Evolutionary conservation across 2,888 invertebrate species (phyloP).

Genomic region (Mythimna vitellina): DNA sequence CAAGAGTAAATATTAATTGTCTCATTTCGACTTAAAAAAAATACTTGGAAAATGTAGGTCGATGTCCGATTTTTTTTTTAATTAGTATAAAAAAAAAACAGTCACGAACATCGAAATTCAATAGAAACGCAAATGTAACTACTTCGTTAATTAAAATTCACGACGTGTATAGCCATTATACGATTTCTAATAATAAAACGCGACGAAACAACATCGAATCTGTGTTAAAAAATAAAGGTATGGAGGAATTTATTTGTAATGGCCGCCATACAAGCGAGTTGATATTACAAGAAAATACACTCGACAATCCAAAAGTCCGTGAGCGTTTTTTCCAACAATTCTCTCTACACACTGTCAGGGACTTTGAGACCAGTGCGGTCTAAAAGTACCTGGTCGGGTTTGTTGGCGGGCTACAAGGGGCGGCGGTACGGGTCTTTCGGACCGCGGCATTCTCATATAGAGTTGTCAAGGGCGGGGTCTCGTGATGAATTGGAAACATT

Average conservation of each 20-base stretch:
- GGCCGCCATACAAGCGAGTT: constrained; percentile 81
- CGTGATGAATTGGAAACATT: constrained; percentile 90
- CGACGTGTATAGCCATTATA: constrained; percentile 28
- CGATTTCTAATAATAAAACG: constrained; percentile 62
- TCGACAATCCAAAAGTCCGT: constrained; percentile 74
- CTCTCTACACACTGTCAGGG: constrained; percentile 61
- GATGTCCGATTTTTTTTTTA: background rate
- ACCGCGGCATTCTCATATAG: constrained; percentile 88
- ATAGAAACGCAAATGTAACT: constrained; percentile 33
- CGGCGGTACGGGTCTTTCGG: constrained; percentile 76
- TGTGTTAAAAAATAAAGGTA: constrained; percentile 81
- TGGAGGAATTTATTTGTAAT: constrained; percentile 85
- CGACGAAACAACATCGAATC: constrained; percentile 75
- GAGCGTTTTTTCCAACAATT: constrained; percentile 65
- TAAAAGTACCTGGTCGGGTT: constrained; percentile 67
- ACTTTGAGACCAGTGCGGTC: constrained; percentile 69
- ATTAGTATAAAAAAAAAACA: constrained; percentile 2
- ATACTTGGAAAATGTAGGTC: background rate
- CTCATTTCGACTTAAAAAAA: background rate
- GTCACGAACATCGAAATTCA: constrained; percentile 40
- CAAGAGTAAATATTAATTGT: background rate
- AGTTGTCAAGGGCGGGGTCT: constrained; percentile 92
- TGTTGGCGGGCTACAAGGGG: constrained; percentile 58
- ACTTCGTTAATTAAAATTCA: constrained; percentile 51
- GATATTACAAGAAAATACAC: constrained; percentile 85